Evolutionary conservation across 53 echinoderm and acorn worm genomes (phyloP).

Genomic region (Apostichopus leukothele): DNA sequence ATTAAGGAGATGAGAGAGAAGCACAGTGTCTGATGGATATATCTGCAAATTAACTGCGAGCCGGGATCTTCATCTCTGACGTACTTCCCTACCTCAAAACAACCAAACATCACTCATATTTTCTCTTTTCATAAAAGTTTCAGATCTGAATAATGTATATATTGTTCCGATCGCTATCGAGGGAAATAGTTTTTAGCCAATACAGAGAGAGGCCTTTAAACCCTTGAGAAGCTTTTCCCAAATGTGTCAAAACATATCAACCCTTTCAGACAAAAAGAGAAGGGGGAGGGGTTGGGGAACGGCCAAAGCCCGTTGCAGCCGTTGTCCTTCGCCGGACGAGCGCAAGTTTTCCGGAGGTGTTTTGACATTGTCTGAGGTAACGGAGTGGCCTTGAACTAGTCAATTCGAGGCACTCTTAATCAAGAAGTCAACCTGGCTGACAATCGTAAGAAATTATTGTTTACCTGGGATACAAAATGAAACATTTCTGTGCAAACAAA

Average conservation of each 20-base stretch:
- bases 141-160: background rate
- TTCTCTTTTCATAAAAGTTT: background rate
- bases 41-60: constrained; percentile 12
- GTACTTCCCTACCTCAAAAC: background rate
- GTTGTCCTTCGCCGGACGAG: background rate
- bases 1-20: constrained; percentile 12
- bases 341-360: background rate
- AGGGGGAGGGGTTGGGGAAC: background rate
- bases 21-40: constrained; percentile 22
- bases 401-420: background rate
- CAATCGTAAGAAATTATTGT: too few relatives aligned
- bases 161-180: background rate
- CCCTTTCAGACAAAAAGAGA: background rate
- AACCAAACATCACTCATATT: constrained; percentile 14
- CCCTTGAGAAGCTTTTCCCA: background rate
- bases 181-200: background rate
- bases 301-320: too few relatives aligned
- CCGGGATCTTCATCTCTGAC: background rate
- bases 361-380: background rate
- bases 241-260: background rate
- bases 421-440: too few relatives aligned
- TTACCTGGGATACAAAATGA: too few relatives aligned
- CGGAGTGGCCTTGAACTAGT: background rate
- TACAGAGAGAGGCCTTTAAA: background rate
- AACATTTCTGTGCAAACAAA: too few relatives aligned